Percentiles rank a stretch among this genome's conserved stretches.
phyloP scores from a whole-genome alignment of 2,888 invertebrate genomes.

The Hyposoter didymator region DNA sequence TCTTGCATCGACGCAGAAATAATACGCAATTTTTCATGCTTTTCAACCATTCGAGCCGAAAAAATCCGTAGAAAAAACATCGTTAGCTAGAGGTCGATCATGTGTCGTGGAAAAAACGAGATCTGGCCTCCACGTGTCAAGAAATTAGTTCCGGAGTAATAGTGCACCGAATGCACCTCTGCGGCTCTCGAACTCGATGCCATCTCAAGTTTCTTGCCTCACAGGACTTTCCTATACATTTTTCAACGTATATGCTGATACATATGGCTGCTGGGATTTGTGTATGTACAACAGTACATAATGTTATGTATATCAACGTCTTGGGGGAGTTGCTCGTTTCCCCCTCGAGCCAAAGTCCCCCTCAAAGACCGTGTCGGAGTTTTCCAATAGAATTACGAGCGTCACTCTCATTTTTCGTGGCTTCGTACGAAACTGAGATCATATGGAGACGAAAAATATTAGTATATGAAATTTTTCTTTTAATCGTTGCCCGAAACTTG shows the following conservation, averaged over 20 bases:
- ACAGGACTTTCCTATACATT: background rate
- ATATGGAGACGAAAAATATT: background rate
- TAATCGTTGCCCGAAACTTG: background rate
- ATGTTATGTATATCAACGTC: background rate
- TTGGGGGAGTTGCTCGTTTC: background rate
- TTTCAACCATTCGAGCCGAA: background rate
- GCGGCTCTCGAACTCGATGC: constrained; percentile 51
- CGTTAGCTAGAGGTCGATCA: background rate
- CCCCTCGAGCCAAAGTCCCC: background rate
- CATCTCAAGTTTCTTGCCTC: constrained; percentile 57
- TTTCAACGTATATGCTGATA: background rate
- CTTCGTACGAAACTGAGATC: background rate
- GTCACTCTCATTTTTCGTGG: background rate
- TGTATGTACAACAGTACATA: background rate
- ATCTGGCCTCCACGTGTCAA: constrained; percentile 35
- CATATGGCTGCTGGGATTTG: constrained; percentile 47
- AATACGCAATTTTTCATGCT: background rate
- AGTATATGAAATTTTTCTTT: background rate
- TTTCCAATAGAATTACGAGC: background rate
- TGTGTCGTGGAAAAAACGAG: constrained; percentile 32
- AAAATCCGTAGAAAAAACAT: background rate
- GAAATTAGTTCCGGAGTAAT: constrained; percentile 34
- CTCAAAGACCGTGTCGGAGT: background rate
- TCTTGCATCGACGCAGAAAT: background rate
- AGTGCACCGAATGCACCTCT: constrained; percentile 30